Evolutionary conservation across 92 coral and sea anemone genomes (phyloP).

Genomic region (Muricea muricata): DNA sequence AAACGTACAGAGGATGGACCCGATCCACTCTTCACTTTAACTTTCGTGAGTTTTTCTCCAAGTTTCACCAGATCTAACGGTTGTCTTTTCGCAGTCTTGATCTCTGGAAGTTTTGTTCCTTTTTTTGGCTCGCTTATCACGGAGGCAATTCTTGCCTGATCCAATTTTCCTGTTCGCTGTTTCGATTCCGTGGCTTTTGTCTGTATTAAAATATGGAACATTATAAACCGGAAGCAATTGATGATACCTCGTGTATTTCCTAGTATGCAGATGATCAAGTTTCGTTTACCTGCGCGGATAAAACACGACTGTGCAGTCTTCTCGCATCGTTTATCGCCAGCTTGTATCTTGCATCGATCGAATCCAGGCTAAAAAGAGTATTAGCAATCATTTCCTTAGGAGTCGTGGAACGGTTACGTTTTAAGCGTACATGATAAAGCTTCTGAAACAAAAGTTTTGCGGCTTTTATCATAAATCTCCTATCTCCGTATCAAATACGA

Average conservation of each 20-base stretch:
- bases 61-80: constrained; percentile 5
- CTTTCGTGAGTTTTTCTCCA: neutral
- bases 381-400: neutral
- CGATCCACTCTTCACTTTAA: constrained; percentile 18
- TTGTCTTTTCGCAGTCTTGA: neutral
- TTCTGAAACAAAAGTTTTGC: too few relatives aligned
- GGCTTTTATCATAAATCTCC: too few relatives aligned
- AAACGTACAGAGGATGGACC: constrained; percentile 7
- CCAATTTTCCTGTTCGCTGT: neutral
- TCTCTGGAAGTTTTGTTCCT: constrained; percentile 15
- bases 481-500: too few relatives aligned
- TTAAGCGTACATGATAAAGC: too few relatives aligned
- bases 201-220: neutral
- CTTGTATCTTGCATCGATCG: constrained; percentile 12
- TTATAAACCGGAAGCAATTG: too few relatives aligned
- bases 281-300: constrained; percentile 7
- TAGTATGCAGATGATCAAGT: too few relatives aligned
- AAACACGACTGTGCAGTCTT: constrained; percentile 10
- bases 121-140: neutral
- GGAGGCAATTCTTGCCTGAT: neutral
- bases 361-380: constrained; percentile 17
- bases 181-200: neutral
- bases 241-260: too few relatives aligned
- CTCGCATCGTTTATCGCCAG: neutral
- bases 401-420: too few relatives aligned